Percentiles rank a stretch among this genome's conserved stretches.
Evolutionary conservation across 2,888 invertebrate species (phyloP).

Genomic region (Tetrapedia diversipes): DNA sequence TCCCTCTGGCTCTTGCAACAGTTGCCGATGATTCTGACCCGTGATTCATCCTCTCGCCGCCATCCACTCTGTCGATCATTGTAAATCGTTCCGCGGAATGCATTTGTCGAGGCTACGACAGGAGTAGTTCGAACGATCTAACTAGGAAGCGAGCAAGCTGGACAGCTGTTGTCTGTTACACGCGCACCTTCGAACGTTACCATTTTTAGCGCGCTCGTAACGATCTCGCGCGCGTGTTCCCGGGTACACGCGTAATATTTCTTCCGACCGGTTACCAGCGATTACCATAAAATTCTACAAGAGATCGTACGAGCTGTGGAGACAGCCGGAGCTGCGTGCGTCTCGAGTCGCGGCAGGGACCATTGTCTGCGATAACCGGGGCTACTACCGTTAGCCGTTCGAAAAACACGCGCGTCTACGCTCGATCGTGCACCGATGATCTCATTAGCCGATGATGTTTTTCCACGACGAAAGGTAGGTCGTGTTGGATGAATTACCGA

Average conservation of each 20-base stretch:
- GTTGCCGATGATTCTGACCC: no score
- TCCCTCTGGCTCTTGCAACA: no score
- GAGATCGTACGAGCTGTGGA: neutral
- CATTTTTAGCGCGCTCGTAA: conserved; percentile 25
- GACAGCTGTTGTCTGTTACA: conserved; percentile 18
- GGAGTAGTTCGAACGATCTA: neutral
- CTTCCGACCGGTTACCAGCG: conserved; percentile 4
- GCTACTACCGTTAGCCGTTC: neutral
- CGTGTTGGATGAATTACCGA: conserved; percentile 37
- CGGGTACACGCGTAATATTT: no score
- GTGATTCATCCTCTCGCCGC: no score
- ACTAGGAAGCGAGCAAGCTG: neutral
- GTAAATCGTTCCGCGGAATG: no score
- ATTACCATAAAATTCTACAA: conserved; percentile 19
- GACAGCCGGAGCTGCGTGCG: no score
- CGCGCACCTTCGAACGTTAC: conserved; percentile 53
- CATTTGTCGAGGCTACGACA: no score
- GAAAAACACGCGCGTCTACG: conserved; percentile 7
- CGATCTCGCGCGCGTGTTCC: conserved; percentile 1
- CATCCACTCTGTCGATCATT: no score
- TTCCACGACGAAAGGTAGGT: conserved; percentile 48
- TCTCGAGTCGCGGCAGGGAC: neutral
- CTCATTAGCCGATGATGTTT: conserved; percentile 39
- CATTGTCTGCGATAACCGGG: neutral
- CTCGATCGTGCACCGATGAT: conserved; percentile 24